phyloP scores from a whole-genome alignment of 53 echinoderm and acorn worm genomes.

The Crossaster papposus region DNA sequence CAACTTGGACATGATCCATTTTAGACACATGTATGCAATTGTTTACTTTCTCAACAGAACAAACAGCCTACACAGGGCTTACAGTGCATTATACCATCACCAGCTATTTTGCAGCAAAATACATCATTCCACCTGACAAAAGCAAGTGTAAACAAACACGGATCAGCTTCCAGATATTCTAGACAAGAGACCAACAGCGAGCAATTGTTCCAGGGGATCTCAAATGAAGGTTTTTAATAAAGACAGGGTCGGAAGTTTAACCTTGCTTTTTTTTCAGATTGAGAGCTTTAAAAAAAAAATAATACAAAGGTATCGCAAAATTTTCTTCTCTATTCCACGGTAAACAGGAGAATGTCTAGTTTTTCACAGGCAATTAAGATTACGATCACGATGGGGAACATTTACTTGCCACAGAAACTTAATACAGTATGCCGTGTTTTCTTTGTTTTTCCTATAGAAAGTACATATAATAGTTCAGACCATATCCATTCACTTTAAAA shows the following conservation, averaged over 20 bases:
- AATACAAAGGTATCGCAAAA: background rate
- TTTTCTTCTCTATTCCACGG: background rate
- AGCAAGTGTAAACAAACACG: constrained; percentile 28
- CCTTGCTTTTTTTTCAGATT: too few relatives aligned
- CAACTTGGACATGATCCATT: background rate
- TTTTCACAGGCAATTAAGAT: background rate
- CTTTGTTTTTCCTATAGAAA: background rate
- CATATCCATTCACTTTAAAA: background rate
- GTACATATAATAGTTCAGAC: background rate
- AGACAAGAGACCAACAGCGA: constrained; percentile 36
- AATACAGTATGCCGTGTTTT: background rate
- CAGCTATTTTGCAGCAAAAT: background rate
- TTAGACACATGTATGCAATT: background rate
- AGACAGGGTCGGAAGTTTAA: background rate
- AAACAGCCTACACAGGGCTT: constrained; percentile 16
- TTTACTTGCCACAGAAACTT: background rate
- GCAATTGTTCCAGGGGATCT: constrained; percentile 11
- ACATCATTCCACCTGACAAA: background rate
- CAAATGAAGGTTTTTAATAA: constrained; percentile 22
- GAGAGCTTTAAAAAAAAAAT: too few relatives aligned
- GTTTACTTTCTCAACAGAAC: constrained; percentile 24
- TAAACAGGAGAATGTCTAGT: background rate
- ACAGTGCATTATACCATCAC: background rate
- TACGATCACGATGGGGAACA: background rate
- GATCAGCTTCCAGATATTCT: background rate